Conservation (phyloP, 1,140 invertebrate genomes). For the Nylanderia fulva region DNA sequence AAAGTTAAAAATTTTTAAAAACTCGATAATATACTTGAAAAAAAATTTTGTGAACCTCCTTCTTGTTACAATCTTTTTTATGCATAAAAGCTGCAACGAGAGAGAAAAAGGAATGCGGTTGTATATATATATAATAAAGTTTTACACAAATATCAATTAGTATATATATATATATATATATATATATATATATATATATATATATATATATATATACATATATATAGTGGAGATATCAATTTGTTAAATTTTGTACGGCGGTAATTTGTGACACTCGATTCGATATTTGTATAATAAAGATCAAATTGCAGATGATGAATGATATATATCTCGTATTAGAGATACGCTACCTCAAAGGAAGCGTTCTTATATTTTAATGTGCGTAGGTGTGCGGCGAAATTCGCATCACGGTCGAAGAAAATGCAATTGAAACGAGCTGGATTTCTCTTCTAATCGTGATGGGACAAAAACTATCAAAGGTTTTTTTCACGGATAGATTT, state of each 20-base stretch:
- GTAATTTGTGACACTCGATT: not conserved
- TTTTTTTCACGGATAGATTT: not conserved
- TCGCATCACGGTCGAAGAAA: conserved; percentile 8
- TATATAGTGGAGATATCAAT: not conserved
- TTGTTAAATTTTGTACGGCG: conserved; percentile 19
- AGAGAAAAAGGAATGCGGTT: not conserved
- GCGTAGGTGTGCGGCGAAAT: conserved; percentile 13
- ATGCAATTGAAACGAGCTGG: not conserved
- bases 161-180: not conserved
- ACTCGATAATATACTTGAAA: no score
- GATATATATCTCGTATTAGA: conserved; percentile 33
- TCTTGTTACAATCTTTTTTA: not conserved
- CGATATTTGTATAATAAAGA: conserved; percentile 16
- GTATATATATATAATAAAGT: conserved; percentile 13
- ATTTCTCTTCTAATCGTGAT: conserved; percentile 17
- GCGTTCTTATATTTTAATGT: conserved; percentile 37
- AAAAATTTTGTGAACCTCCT: not conserved
- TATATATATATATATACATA: not conserved
- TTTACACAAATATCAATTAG: conserved; percentile 16
- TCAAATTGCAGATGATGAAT: conserved; percentile 22
- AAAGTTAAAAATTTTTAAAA: not conserved
- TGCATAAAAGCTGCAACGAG: not conserved
- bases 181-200: not conserved
- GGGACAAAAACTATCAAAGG: not conserved
- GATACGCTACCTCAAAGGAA: conserved; percentile 29